Percentiles rank a stretch among this genome's conserved stretches.
Conservation (phyloP, 2,797 vertebrate species). For the Dicrostonyx torquatus region DNA sequence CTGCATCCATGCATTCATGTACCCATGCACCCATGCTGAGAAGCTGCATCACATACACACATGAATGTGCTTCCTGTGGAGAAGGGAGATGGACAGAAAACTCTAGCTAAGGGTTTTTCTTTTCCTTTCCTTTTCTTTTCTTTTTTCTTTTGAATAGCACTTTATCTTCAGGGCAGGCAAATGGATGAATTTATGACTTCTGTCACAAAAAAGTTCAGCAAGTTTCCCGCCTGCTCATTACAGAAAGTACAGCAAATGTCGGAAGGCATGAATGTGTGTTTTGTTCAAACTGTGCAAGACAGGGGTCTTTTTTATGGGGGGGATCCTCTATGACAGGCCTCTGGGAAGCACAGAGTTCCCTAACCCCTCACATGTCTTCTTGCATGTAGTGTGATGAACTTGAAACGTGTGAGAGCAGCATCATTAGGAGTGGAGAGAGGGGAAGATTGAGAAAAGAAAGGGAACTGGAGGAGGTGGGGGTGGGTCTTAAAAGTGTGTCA, state of each 20-base stretch:
- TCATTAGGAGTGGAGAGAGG: not conserved
- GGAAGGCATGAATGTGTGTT: not conserved
- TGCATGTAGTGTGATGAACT: not conserved
- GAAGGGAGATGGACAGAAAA: not conserved
- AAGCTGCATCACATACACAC: not conserved
- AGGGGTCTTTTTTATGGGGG: not conserved
- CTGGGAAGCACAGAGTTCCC: not conserved
- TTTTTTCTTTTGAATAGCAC: not conserved
- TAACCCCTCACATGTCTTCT: not conserved
- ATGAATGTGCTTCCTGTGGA: not conserved
- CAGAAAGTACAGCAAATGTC: not conserved
- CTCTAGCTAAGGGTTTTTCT: not conserved
- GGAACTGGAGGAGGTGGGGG: not conserved
- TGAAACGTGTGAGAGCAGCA: not conserved
- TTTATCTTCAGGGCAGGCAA: not conserved
- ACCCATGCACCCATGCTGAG: not conserved
- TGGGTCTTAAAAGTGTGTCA: not conserved
- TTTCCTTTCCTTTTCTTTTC: too few species aligned
- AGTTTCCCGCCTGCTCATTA: conserved; percentile 36
- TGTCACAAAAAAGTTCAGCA: not conserved
- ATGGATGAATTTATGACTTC: conserved; percentile 43
- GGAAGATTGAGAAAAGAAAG: accelerated
- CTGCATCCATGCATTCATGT: not conserved
- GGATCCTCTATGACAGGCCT: not conserved
- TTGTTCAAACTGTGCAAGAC: not conserved